Evolutionary conservation across 2,113 vertebrate species (phyloP), one percentile per base, ranked within the genome.

Genomic region (Mugil cephalus): DNA sequence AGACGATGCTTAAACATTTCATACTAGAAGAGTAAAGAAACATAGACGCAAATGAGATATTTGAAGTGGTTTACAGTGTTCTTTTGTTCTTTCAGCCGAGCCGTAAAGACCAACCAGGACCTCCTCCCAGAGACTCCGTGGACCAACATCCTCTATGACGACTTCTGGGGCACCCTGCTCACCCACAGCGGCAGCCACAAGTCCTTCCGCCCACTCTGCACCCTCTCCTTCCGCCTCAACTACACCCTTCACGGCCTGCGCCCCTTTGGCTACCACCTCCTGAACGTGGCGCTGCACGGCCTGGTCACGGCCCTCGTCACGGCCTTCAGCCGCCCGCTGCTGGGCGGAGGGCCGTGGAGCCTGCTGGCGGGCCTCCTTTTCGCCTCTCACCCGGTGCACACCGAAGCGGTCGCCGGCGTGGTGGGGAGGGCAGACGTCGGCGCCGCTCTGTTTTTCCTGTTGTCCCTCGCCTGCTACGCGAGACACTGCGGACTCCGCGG

Each of bases 181-280:
- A 98, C 97, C 1, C 98, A 99, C 94, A 99, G 97, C 11, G 97
- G 98, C 80, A 99, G 98, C 90, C 98, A 99, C 94, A 99, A 99
- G 89, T 99, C 98, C 19, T 99, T 97, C 90, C 94, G 98, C 38
- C 98, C 98, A 0, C 94, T 99, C 84, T 99, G 98, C 92, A 98
- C 97, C 0, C 95, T 99, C 14, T 98, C 97, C 65, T 99, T 98
- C 87, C 96, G 97, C 67, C 93, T 98, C 79, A 99, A 99, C 90
- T 94, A 97, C 18, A 91, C 94, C 34, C 66, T 98, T 1, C 96
- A 96, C 34, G 95, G 94, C 64, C 90, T 99, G 93, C 94, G 95
- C 11, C 98, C 98, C 0, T 96, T 96, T 95, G 95, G 97, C 69
- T 99, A 96, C 92, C 98, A 99, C 74, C 93, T 99, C 38, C 93